phyloP scores from a whole-genome alignment of 2,113 vertebrate species.

The Myotis davidii region DNA sequence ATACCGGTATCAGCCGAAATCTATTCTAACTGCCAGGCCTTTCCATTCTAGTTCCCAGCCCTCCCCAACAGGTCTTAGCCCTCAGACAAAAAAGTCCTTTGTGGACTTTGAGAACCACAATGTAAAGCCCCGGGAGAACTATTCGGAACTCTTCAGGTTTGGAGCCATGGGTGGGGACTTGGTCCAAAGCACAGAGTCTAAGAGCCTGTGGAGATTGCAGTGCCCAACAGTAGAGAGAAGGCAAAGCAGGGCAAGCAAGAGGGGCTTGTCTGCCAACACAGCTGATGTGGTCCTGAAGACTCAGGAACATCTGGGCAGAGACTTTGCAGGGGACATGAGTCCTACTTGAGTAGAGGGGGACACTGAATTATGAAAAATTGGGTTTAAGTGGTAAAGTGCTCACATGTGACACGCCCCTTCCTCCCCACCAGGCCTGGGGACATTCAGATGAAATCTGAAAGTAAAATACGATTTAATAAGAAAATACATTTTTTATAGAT shows the following conservation, averaged over 20 bases:
- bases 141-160: neutral
- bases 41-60: neutral
- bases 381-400: neutral
- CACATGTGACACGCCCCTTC: neutral
- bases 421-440: neutral
- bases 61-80: neutral
- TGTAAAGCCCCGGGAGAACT: neutral
- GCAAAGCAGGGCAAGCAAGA: neutral
- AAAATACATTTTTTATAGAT: constrained; percentile 19
- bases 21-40: neutral
- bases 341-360: neutral
- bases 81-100: neutral
- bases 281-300: neutral
- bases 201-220: neutral
- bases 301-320: neutral
- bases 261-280: no score
- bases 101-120: neutral
- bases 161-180: neutral
- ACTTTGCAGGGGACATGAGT: neutral
- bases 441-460: neutral
- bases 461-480: neutral
- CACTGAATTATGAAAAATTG: neutral
- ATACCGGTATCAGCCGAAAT: neutral
- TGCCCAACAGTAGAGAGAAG: neutral
- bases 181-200: neutral